phyloP scores from a whole-genome alignment of 2,797 vertebrate species.

The Apodemus agrarius region DNA sequence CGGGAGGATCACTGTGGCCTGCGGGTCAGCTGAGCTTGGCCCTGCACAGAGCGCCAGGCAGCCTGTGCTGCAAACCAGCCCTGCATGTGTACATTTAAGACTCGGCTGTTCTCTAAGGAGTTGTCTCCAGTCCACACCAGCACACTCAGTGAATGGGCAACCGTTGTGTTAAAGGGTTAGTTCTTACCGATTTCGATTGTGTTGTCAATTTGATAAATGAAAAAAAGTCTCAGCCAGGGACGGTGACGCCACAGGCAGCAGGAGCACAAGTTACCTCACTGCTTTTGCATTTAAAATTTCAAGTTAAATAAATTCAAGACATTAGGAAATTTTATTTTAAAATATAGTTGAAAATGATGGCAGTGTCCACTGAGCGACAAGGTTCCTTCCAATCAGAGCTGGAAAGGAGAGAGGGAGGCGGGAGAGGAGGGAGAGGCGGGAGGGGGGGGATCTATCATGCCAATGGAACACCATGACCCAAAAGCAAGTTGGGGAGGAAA shows the following conservation, averaged over 20 bases:
- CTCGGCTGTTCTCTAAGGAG: neutral
- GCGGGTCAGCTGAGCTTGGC: neutral
- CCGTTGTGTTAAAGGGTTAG: neutral
- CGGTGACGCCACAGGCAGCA: neutral
- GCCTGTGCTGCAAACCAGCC: no score
- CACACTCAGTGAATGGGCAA: neutral
- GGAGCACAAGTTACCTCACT: neutral
- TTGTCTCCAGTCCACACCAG: neutral
- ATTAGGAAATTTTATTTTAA: constrained; percentile 17
- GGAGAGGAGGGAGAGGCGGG: neutral
- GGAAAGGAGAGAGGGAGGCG: neutral
- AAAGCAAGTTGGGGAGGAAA: neutral
- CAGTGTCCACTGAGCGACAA: neutral
- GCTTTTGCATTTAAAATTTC: constrained; percentile 31
- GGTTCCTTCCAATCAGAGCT: no score
- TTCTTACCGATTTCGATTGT: neutral
- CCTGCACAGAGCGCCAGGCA: neutral
- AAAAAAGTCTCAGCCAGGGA: neutral
- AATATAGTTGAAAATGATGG: neutral
- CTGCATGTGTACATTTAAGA: neutral
- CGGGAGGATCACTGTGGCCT: no score
- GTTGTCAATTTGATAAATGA: neutral
- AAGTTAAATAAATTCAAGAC: constrained; percentile 34
- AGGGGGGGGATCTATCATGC: neutral
- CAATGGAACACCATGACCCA: neutral